These are phyloP conservation scores for Cheilosia scutellata DNA, from an alignment of 2,888 invertebrate genomes.

Conservation along the genomic window DNA sequence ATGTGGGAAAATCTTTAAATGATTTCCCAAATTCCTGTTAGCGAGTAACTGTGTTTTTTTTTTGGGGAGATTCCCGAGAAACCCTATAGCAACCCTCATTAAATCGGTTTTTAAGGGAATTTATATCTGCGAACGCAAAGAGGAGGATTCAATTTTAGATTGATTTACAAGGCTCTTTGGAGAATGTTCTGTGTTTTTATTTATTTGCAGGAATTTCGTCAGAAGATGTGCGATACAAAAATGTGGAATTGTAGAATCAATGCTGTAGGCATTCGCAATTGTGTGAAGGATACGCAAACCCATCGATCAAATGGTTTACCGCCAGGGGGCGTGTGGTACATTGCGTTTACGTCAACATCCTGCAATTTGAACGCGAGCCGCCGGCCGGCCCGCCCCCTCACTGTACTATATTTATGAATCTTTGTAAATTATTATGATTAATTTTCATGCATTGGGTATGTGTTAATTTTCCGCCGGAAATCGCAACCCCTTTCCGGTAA, in stretches of 20 bases:
- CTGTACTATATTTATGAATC: neutral
- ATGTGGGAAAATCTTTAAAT: slow-evolving; percentile 54
- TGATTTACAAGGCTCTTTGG: neutral
- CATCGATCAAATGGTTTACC: no score
- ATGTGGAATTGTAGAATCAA: no score
- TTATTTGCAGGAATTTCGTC: no score
- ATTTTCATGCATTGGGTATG: slow-evolving; percentile 22
- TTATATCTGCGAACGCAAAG: slow-evolving; percentile 25
- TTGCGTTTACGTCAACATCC: no score
- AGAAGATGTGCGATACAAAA: no score
- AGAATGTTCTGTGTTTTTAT: neutral
- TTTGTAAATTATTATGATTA: slow-evolving; percentile 13
- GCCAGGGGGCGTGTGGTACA: no score
- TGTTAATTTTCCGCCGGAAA: slow-evolving; percentile 44
- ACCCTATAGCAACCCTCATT: slow-evolving; percentile 44
- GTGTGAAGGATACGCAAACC: no score
- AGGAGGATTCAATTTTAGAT: slow-evolving; percentile 34
- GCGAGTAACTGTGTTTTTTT: neutral
- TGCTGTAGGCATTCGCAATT: no score
- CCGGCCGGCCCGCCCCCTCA: neutral
- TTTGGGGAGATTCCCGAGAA: slow-evolving; percentile 51
- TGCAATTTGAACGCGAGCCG: neutral
- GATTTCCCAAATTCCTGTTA: slow-evolving; percentile 60
- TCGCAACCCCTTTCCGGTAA: slow-evolving; percentile 26
- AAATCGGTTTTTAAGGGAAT: slow-evolving; percentile 56